Base-by-base conservation (phyloP, 1,140 invertebrate genomes). In the Zaprionus ornatus region DNA sequence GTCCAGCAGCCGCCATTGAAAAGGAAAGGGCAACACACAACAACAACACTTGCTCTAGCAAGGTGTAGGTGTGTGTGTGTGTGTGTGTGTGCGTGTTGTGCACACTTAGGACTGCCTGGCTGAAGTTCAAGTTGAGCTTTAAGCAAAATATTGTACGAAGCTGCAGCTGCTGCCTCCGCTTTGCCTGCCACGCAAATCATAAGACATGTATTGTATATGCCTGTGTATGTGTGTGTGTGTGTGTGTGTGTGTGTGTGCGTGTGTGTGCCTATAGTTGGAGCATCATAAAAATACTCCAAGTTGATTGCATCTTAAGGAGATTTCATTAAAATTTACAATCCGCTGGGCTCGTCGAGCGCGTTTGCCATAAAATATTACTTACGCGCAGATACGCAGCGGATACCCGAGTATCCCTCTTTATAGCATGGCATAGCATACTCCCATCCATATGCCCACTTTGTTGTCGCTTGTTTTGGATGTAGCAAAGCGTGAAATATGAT, bases 401-500 rank as follows among this genome's bases (percentile, higher is more conserved):
- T 21, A 37, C 9, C 3, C 2, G 9, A 21, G 21, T 54, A 63
- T 52, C 10, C 40, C 40, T n/a, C 10, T 25, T 48, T 23, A 61
- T 40, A 40, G 13, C 25, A 19, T 67, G 29, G 29, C 10, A 13
- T 62, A 29, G 29, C 10, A 13, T 62, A 29, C 35, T 32, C 10
- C 48, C 21, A 35, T 35, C 4, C 25, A 48, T 81, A 77, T 73
- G 68, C 54, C 37, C 52, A 50, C 27, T 54, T 65, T 57, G 69
- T 65, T 57, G 69, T 57, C 61, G 59, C 57, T 84, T 81, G 67
- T 78, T 87, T 75, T 69, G 77, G 63, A 74, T 78, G 80, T 80
- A 88, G 56, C 82, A 84, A 90, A 85, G 85, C 85, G 81, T 88
- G 85, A 88, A 88, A 88, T 88, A 88, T 88, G 81, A 85, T 88